Evolutionary conservation across 37 sponge, comb jelly and placozoan genomes (phyloP).

Genomic region (Agelas oroides): DNA sequence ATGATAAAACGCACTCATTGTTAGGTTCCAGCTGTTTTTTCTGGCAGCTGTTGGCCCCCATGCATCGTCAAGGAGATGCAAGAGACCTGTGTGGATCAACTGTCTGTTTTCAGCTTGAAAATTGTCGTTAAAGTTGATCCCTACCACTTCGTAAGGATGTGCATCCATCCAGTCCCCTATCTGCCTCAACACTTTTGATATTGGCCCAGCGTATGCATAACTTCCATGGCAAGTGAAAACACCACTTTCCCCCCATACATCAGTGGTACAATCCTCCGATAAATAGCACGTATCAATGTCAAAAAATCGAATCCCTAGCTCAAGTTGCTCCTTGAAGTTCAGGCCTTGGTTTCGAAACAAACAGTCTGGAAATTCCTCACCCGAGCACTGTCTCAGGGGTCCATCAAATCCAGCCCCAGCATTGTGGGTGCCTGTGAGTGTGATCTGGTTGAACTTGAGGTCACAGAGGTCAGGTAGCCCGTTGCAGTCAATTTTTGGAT

Average conservation of each 20-base stretch:
- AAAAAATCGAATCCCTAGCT: constrained; percentile 27
- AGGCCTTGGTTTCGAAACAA: constrained; percentile 22
- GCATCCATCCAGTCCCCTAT: constrained; percentile 39
- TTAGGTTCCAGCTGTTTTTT: not conserved
- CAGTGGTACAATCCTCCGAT: not conserved
- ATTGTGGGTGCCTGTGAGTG: constrained; percentile 43
- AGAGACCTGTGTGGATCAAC: not conserved
- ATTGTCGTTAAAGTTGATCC: constrained; percentile 11
- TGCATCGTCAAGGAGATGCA: not conserved
- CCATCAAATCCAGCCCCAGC: constrained; percentile 33
- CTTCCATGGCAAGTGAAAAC: constrained; percentile 39
- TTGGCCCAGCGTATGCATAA: constrained; percentile 15
- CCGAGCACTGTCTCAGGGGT: not conserved
- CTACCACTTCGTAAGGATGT: constrained; percentile 12
- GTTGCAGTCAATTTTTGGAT: constrained; percentile 9
- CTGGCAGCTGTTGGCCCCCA: not conserved
- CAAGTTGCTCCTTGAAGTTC: constrained; percentile 11
- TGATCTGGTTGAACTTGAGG: constrained; percentile 36
- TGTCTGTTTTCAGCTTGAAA: not conserved
- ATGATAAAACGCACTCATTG: constrained; percentile 10
- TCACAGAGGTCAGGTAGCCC: constrained; percentile 24
- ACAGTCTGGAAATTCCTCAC: not conserved
- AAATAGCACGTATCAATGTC: constrained; percentile 29
- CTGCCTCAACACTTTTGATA: constrained; percentile 10
- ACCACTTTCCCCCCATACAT: constrained; percentile 1